Base-by-base conservation (phyloP, 1,140 invertebrate genomes). In the Drosophila orena region DNA sequence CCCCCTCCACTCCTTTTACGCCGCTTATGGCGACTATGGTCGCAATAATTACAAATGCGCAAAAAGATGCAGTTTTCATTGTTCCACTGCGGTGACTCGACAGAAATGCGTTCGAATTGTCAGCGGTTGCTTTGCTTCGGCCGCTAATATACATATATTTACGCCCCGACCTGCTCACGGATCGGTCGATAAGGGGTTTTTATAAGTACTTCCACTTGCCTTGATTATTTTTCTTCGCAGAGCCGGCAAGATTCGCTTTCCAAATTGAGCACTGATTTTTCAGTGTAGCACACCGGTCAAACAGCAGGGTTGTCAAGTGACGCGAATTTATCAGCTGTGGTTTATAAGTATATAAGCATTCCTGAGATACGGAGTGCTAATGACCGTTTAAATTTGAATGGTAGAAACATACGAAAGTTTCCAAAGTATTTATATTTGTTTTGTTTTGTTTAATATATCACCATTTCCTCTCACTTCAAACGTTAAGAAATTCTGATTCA, bases 41-140 rank as follows among this genome's bases (percentile, higher is more conserved):
- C 50, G 47, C 40, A 42, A 59, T 62, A 50, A 78, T 60, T 60
- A 85, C 12, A 57, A 88, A 24, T 56, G 59, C 73, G 57, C 73
- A 74, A 64, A 81, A 78, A 88, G 47, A 88, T 88, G 81, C 78
- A 77, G 42, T 85, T 78, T 88, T 88, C 81, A 85, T 85, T 78
- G 68, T 75, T 35, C 22, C 20, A 8, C 60, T 52, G 44, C 22
- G 34, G 8, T 40, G 10, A 1, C 57, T 37, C 17, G 69, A 70
- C 68, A 70, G 15, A 38, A 55, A 34, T 47, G 7, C 8, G 1
- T 43, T 44, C 15, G 27, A 52, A 65, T 57, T 34, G 27, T 49
- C 14, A 34, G 43, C n/a, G 27, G 24, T 17, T n/a, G 34, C 35
- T 56, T 56, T 38, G 64, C 24, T 69, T 40, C 14, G 11, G 6